Conservation (phyloP, 1,140 invertebrate genomes). For the Megalopta genalis region DNA sequence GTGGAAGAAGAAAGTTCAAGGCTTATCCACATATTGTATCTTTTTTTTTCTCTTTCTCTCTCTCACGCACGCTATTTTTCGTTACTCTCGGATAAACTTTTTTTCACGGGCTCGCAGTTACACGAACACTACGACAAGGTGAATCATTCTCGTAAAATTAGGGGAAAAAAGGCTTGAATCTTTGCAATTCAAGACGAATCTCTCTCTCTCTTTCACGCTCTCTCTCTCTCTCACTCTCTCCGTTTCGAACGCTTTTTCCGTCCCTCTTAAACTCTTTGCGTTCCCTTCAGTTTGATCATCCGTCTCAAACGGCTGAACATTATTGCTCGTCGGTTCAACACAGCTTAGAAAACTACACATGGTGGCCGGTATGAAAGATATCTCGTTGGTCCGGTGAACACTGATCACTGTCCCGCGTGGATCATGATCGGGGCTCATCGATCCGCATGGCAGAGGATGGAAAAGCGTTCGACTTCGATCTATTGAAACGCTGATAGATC, state of each 20-base stretch:
- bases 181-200: constrained; percentile 27
- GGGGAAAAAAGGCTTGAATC: constrained; percentile 20
- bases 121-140: constrained; percentile 19
- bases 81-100: constrained; percentile 32
- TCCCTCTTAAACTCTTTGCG: background rate
- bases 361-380: too few relatives aligned
- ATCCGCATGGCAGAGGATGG: background rate
- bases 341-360: background rate
- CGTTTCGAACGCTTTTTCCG: background rate
- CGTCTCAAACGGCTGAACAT: background rate
- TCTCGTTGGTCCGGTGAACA: too few relatives aligned
- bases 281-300: background rate
- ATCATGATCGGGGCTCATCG: background rate
- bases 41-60: constrained; percentile 23
- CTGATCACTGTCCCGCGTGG: too few relatives aligned
- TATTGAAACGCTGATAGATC: background rate
- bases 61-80: background rate
- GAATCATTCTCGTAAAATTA: constrained; percentile 25
- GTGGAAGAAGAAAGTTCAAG: constrained; percentile 37
- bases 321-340: background rate
- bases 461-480: background rate
- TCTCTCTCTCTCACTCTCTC: background rate
- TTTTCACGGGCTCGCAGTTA: constrained; percentile 24
- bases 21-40: constrained; percentile 20
- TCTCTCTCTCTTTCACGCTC: too few relatives aligned